Evolutionary conservation across 2,888 invertebrate genomes (phyloP).

Genomic region (Monopis laevigella): DNA sequence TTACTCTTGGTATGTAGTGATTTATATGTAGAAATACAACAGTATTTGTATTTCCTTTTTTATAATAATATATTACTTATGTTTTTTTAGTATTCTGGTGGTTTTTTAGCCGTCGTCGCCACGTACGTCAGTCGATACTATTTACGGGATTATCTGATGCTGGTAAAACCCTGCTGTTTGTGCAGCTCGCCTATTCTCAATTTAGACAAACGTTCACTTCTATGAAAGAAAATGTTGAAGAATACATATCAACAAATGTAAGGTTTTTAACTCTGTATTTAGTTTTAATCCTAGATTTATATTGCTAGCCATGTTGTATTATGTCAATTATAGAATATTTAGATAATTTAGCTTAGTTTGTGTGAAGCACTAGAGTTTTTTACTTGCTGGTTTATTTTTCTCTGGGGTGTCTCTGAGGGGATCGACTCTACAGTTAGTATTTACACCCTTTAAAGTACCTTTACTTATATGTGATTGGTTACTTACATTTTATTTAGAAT

Average conservation of each 20-base stretch:
- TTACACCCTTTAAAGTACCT: too few relatives aligned
- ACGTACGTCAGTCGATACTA: constrained; percentile 72
- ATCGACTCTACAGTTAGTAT: too few relatives aligned
- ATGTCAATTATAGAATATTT: too few relatives aligned
- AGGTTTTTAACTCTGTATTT: constrained; percentile 20
- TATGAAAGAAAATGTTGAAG: constrained; percentile 85
- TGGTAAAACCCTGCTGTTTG: constrained; percentile 90
- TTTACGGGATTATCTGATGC: constrained; percentile 88
- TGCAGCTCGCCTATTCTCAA: constrained; percentile 77
- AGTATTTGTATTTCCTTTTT: not conserved
- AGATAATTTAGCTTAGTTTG: too few relatives aligned
- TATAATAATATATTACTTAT: not conserved
- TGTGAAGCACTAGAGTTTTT: too few relatives aligned
- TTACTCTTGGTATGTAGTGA: constrained; percentile 45
- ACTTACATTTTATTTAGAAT: too few relatives aligned
- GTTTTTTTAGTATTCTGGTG: constrained; percentile 67
- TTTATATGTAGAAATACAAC: not conserved
- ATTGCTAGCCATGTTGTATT: too few relatives aligned
- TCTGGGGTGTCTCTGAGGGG: too few relatives aligned
- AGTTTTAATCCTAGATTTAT: too few relatives aligned
- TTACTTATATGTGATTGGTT: too few relatives aligned
- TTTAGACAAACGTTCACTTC: constrained; percentile 85
- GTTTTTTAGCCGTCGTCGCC: constrained; percentile 68
- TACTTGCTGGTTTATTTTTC: too few relatives aligned
- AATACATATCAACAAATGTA: constrained; percentile 72